phyloP scores from a whole-genome alignment of 53 echinoderm and acorn worm species.

The Zoroaster sp. region DNA sequence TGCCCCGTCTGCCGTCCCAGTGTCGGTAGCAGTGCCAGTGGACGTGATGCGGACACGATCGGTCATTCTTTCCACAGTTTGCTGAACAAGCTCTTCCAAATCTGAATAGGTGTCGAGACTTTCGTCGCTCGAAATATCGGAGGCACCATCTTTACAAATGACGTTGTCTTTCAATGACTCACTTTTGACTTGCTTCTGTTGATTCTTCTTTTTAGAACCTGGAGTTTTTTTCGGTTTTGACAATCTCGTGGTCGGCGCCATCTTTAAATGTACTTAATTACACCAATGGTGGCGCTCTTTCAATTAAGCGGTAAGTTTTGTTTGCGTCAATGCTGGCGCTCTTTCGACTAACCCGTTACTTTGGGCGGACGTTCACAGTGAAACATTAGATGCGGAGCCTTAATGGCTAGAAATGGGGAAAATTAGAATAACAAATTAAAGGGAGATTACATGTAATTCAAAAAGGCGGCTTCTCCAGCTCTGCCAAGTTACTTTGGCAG shows the following conservation, averaged over 20 bases:
- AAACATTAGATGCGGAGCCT: too few species aligned
- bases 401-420: too few species aligned
- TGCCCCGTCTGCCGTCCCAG: background rate
- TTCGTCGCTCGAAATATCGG: constrained; percentile 25
- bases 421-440: too few species aligned
- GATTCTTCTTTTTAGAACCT: background rate
- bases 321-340: background rate
- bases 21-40: constrained; percentile 4
- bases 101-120: background rate
- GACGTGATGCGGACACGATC: background rate
- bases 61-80: background rate
- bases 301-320: background rate
- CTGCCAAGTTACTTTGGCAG: too few species aligned
- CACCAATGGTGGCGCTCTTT: constrained; percentile 12
- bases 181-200: background rate
- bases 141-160: background rate
- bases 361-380: too few species aligned
- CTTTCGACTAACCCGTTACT: background rate
- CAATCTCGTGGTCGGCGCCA: constrained; percentile 63
- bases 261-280: background rate
- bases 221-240: constrained; percentile 11
- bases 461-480: too few species aligned
- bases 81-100: constrained; percentile 26
- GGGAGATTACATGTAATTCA: too few species aligned
- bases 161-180: background rate